Percentiles rank a stretch among this genome's conserved stretches.
Evolutionary conservation across 2,797 vertebrate genomes (phyloP).

Genomic region (Chaetophractus vellerosus): DNA sequence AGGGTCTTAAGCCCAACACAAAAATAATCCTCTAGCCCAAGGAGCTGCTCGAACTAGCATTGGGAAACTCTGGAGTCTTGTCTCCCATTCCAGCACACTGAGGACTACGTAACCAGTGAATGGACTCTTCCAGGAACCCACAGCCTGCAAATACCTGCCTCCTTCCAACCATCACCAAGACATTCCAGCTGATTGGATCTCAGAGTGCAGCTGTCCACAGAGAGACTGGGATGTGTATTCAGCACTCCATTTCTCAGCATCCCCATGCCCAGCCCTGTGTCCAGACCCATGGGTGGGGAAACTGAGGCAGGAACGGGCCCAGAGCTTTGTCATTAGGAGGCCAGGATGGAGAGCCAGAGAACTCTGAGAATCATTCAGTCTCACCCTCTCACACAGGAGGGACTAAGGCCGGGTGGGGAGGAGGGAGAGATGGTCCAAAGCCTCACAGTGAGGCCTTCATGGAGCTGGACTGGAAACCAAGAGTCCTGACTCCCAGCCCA

Average conservation of each 20-base stretch:
- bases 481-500: neutral
- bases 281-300: constrained; percentile 12
- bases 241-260: constrained; percentile 13
- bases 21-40: constrained; percentile 38
- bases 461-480: constrained; percentile 20
- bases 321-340: constrained; percentile 2
- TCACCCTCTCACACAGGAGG: constrained; percentile 32
- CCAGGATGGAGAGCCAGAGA: constrained; percentile 48
- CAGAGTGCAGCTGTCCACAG: neutral
- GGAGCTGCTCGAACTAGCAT: constrained; percentile 8
- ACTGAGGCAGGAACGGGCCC: neutral
- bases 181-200: constrained; percentile 41
- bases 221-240: constrained; percentile 23
- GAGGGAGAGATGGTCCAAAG: neutral
- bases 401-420: constrained; percentile 3
- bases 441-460: neutral
- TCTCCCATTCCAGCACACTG: neutral
- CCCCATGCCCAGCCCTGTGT: neutral
- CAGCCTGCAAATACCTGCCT: constrained; percentile 34
- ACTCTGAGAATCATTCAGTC: neutral
- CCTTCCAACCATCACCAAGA: constrained; percentile 14
- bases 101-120: constrained; percentile 30
- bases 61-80: constrained; percentile 35
- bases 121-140: neutral
- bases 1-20: constrained; percentile 54